Evolutionary conservation across 2,797 vertebrate species (phyloP).

Genomic region (Hyperoplus lanceolatus): DNA sequence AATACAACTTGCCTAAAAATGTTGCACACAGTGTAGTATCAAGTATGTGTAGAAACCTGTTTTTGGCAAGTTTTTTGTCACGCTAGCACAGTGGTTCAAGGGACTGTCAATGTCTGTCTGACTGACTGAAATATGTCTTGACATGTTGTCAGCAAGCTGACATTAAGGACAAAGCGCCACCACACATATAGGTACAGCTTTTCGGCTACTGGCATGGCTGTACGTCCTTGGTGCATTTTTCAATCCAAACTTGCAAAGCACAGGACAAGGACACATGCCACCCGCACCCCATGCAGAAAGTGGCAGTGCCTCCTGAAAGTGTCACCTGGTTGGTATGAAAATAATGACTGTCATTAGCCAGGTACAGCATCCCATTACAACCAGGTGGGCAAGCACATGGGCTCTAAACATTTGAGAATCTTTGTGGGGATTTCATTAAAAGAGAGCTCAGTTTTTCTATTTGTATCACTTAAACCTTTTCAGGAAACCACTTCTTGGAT

Average conservation of each 20-base stretch:
- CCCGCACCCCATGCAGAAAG: not conserved
- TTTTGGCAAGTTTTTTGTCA: not conserved
- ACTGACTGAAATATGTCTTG: not conserved
- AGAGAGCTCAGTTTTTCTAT: not conserved
- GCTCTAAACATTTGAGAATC: not conserved
- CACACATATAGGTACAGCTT: too few species aligned
- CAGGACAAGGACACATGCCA: not conserved
- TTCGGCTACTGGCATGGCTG: too few species aligned
- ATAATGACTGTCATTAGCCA: not conserved
- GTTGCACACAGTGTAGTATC: too few species aligned
- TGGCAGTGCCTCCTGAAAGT: not conserved
- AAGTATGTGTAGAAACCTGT: not conserved
- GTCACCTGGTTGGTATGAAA: not conserved
- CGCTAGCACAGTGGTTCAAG: not conserved
- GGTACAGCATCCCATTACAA: not conserved
- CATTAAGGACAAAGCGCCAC: too few species aligned
- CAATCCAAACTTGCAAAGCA: not conserved
- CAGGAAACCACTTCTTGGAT: not conserved
- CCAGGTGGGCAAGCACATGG: slow-evolving; percentile 10
- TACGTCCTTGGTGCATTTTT: too few species aligned
- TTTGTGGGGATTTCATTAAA: slow-evolving; percentile 5
- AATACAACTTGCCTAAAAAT: too few species aligned
- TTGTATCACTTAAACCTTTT: not conserved
- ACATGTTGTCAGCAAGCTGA: too few species aligned
- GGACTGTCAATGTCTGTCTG: not conserved